Evolutionary conservation across 2,888 invertebrate genomes (phyloP), one percentile per base, ranked within the genome.

Genomic region (Orthosia cruda): DNA sequence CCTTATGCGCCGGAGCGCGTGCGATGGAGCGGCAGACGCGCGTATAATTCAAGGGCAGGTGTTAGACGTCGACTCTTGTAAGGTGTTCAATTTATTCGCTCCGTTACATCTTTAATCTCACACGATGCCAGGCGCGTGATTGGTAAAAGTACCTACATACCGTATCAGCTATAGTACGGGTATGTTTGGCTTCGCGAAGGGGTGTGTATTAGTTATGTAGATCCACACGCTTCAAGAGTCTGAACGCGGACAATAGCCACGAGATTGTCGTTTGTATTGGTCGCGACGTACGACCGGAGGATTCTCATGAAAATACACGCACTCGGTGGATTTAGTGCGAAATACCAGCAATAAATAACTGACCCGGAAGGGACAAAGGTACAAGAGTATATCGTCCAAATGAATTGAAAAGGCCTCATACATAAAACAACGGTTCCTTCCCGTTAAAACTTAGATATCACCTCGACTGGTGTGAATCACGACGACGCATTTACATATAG

Each of bases 391-490:
- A 93, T 93, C 92, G 93, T 92, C 92, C 94, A 95, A 96, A 96
- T 96, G 95, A 96, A 96, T 96, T 95, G 96, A 95, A 96, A 95
- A 93, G 95, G 93, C 89, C 93, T 96, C 96, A 96, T 96, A 96
- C 95, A 96, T 96, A 95, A 96, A 94, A 95, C 95, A 96, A 94
- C 90, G 90, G 86, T 85, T 90, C 89, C 91, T 89, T 90, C 87
- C 90, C 89, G 88, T 91, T 91, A 91, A 92, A 86, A 89, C 89
- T 90, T 90, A 89, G 92, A 92, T 93, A 93, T 92, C 92, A 92
- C 92, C 90, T 91, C 91, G 87, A 85, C 83, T 87, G 89, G 89
- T 89, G 90, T 84, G 94, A 93, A 93, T 93, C 93, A 91, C 91
- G 91, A 86, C 89, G 73, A 84, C 83, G 81, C 87, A 94, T 95